Percentiles rank a stretch among this genome's conserved stretches.
phyloP scores from a whole-genome alignment of 2,888 invertebrate species.

The Ornithoptera alexandrae region DNA sequence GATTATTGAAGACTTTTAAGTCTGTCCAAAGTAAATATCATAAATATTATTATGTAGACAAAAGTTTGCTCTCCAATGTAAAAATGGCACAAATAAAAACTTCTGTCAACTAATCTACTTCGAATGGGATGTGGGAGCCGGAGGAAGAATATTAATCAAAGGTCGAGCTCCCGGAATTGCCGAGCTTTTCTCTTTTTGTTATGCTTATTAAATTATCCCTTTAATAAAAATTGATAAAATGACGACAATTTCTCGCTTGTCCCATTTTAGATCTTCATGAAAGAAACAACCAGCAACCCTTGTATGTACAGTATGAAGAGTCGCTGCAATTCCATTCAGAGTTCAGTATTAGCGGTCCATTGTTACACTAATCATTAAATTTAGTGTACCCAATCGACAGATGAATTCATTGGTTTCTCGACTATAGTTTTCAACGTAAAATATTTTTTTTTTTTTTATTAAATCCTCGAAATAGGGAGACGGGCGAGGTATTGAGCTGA shows the following conservation, averaged over 20 bases:
- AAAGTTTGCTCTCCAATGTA: not conserved
- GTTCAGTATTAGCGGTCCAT: not conserved
- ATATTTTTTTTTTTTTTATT: too few relatives aligned
- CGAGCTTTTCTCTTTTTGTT: not conserved
- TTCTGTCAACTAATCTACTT: not conserved
- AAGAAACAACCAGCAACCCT: not conserved
- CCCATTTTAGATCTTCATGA: not conserved
- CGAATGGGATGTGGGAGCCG: not conserved
- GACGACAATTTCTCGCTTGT: not conserved
- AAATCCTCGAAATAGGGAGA: not conserved
- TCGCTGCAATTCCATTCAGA: not conserved
- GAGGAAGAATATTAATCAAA: not conserved
- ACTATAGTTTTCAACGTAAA: not conserved
- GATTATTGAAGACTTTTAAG: too few relatives aligned
- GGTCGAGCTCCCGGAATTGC: not conserved
- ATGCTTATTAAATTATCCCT: conserved; percentile 1
- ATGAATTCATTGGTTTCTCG: not conserved
- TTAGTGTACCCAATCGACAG: not conserved
- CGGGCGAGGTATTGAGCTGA: not conserved
- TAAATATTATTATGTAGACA: not conserved
- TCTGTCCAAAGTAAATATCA: too few relatives aligned
- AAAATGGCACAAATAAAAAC: not conserved
- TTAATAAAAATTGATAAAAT: conserved; percentile 1
- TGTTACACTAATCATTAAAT: not conserved
- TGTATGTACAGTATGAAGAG: not conserved